These are phyloP conservation scores for Tauraco erythrolophus DNA, from an alignment of 2,113 vertebrate species.

Conservation along the genomic window DNA sequence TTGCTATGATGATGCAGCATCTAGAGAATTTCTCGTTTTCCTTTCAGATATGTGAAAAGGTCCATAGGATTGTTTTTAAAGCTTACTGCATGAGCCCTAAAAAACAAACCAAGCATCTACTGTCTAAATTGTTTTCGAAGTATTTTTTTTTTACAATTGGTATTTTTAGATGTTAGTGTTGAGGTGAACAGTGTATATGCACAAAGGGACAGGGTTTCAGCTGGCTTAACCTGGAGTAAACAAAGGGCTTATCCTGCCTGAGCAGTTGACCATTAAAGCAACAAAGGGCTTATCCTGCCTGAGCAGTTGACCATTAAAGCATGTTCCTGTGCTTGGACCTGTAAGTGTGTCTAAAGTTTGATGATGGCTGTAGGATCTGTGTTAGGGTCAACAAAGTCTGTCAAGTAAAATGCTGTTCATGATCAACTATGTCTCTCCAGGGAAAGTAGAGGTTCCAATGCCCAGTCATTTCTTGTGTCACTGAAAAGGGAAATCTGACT, in stretches of 20 bases:
- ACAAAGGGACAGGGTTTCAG: background rate
- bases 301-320: background rate
- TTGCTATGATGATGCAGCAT: background rate
- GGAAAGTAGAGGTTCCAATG: background rate
- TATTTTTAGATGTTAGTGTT: background rate
- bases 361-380: background rate
- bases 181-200: background rate
- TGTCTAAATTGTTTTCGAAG: background rate
- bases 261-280: background rate
- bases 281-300: background rate
- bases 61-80: background rate
- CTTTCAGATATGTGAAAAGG: background rate
- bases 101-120: background rate
- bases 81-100: background rate
- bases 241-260: background rate
- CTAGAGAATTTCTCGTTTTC: background rate
- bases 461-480: background rate
- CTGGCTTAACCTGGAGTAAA: background rate
- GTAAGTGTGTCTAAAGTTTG: background rate
- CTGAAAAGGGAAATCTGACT: background rate
- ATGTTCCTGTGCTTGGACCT: background rate
- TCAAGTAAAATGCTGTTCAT: background rate
- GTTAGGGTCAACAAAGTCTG: background rate
- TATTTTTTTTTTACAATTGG: background rate
- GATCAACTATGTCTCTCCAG: fast-evolving